A percentile compares a stretch with the other conserved stretches of the same genome.
These are phyloP conservation scores for Poecilobothrus nobilitatus DNA, from an alignment of 2,888 invertebrate species.

Conservation along the genomic window DNA sequence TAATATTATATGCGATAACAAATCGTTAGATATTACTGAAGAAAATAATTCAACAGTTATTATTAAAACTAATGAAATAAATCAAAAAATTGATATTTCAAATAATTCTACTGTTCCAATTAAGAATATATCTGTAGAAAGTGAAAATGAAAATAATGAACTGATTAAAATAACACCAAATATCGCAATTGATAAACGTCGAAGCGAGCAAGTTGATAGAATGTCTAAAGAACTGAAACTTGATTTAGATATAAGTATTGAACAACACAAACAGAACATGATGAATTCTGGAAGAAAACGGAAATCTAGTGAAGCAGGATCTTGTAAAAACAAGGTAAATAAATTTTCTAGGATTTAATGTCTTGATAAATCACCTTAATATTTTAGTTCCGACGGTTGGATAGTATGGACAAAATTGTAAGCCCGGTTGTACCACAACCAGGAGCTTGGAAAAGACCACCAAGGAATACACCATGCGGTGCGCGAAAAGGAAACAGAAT, in stretches of 20 bases:
- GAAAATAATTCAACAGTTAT: neutral
- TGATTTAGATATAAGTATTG: neutral
- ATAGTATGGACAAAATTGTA: slow-evolving; percentile 78
- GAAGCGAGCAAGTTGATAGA: neutral
- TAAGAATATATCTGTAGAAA: neutral
- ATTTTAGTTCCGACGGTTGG: slow-evolving; percentile 55
- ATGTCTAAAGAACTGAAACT: neutral
- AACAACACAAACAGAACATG: slow-evolving; percentile 11
- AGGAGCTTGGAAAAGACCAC: slow-evolving; percentile 67
- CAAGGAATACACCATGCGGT: slow-evolving; percentile 39
- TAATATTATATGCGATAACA: neutral
- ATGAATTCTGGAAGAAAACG: neutral
- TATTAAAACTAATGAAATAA: neutral
- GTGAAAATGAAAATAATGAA: neutral
- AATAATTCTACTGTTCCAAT: neutral
- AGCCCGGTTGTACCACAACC: slow-evolving; percentile 88
- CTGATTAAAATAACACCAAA: neutral
- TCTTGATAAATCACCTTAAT: neutral
- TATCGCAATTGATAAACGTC: neutral
- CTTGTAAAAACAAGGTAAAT: neutral
- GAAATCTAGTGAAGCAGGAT: neutral
- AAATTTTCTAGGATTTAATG: slow-evolving; percentile 9
- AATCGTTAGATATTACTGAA: neutral
- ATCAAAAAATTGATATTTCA: neutral
- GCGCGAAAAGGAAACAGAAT: slow-evolving; percentile 38